Evolutionary conservation across 2,113 vertebrate genomes (phyloP), one percentile per base, ranked within the genome.

Genomic region (Silurus meridionalis): DNA sequence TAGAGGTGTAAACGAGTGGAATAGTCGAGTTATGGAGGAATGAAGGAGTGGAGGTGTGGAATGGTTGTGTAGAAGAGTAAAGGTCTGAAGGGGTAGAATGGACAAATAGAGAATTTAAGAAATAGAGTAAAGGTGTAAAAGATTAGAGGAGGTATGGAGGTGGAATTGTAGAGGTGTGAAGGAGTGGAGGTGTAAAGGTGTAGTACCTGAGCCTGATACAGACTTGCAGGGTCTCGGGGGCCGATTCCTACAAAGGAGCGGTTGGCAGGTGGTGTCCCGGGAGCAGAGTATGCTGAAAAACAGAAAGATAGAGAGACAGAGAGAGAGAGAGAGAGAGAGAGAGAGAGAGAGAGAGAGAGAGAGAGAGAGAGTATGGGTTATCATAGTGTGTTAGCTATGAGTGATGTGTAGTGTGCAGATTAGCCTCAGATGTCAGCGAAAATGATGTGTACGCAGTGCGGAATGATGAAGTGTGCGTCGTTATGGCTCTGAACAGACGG

Each of bases 181-280:
- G 28, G 28, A 1, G 28, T 37, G 28, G 28, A 37, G 28, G 28
- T 37, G 19, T 71, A 87, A 82, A 61, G 58, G 52, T 79, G 86
- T 79, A 88, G 77, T 95, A 99, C 98, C 97, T 98, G 98, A 92
- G 97, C 95, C 96, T 98, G 97, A 96, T 97, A 98, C 91, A 97
- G 95, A 94, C 96, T 97, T 89, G 95, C 95, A 89, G 97, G 96
- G 92, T 99, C 97, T 92, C 97, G 96, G 92, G 97, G 95, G 93
- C 95, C 96, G 94, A 99, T 95, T 95, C 97, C 98, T 94, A 98
- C 95, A 92, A 97, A 98, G 94, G 97, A 93, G 93, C 97, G 96
- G 95, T 96, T 97, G 94, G 97, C 95, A 93, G 98, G 97, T 92
- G 97, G 94, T 85, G 97, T 96, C 94, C 96, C 96, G 91, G 98